Evolutionary conservation across 2,113 vertebrate genomes (phyloP).

Genomic region (Coturnix japonica): DNA sequence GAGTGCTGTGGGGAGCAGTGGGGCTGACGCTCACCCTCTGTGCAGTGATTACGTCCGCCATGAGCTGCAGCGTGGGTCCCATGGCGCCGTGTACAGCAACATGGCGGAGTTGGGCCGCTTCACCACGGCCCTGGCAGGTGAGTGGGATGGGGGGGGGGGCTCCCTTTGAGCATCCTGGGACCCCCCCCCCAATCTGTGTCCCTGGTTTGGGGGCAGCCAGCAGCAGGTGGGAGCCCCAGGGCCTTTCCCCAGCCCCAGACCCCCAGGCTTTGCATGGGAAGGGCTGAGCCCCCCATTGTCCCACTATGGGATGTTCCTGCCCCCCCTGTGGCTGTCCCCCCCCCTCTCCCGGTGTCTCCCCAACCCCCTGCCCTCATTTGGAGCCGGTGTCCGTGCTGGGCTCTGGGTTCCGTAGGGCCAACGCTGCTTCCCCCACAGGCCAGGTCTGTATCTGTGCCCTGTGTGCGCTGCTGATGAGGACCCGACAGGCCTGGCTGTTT

Average conservation of each 20-base stretch:
- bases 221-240: too few relatives aligned
- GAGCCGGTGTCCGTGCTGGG: not conserved
- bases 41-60: slow-evolving; percentile 80
- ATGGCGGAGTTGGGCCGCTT: slow-evolving; percentile 77
- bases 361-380: not conserved
- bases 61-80: slow-evolving; percentile 76
- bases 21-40: not conserved
- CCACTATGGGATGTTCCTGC: not conserved
- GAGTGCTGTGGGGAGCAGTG: not conserved
- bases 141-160: not conserved
- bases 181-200: too few relatives aligned
- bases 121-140: slow-evolving; percentile 82
- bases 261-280: not conserved
- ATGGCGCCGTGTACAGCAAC: slow-evolving; percentile 75
- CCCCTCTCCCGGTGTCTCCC: not conserved
- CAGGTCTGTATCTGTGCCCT: slow-evolving; percentile 82
- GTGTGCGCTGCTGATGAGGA: slow-evolving; percentile 85
- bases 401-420: not conserved
- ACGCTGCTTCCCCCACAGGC: slow-evolving; percentile 54
- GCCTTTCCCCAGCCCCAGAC: not conserved
- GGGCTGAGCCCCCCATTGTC: not conserved
- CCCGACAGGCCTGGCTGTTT: slow-evolving; percentile 83
- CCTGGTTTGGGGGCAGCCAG: not conserved
- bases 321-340: not conserved
- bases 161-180: not conserved